Evolutionary conservation across 2,888 invertebrate genomes (phyloP).

Genomic region (Drosophila imparisetae): DNA sequence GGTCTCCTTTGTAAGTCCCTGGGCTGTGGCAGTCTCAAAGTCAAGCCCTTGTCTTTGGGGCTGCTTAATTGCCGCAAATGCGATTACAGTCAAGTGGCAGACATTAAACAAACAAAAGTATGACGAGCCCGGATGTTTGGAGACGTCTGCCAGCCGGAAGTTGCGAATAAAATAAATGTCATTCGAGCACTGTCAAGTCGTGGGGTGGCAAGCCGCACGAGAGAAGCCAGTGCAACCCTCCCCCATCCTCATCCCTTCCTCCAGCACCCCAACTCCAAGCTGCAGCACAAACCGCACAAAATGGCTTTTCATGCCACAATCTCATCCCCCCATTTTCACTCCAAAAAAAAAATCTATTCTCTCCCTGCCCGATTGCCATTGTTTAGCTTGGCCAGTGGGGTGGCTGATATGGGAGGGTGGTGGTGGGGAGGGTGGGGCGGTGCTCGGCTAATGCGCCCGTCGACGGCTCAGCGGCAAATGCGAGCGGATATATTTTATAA

Average conservation of each 20-base stretch:
- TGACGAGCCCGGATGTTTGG: constrained; percentile 73
- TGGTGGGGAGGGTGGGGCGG: constrained; percentile 4
- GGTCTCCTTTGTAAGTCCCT: constrained; percentile 10
- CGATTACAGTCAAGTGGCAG: constrained; percentile 83
- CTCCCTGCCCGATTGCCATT: constrained; percentile 39
- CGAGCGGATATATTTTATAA: constrained; percentile 58
- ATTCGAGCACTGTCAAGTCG: constrained; percentile 46
- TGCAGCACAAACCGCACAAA: constrained; percentile 67
- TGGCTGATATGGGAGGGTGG: constrained; percentile 13
- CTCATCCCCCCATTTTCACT: constrained; percentile 15
- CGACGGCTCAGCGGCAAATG: constrained; percentile 56
- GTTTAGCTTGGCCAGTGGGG: constrained; percentile 24
- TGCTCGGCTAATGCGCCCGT: constrained; percentile 57
- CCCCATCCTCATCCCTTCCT: background rate
- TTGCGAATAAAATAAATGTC: constrained; percentile 79
- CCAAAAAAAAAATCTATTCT: constrained; percentile 8
- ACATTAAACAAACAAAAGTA: constrained; percentile 79
- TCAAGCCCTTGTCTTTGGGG: constrained; percentile 69
- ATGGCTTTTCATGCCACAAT: constrained; percentile 72
- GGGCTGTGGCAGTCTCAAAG: constrained; percentile 57
- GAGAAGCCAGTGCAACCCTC: constrained; percentile 13
- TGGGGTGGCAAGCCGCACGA: constrained; percentile 18
- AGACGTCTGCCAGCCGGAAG: constrained; percentile 76
- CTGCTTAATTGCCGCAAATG: constrained; percentile 84
- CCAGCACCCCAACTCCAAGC: constrained; percentile 1